Evolutionary conservation across 2,888 invertebrate genomes (phyloP).

Genomic region (Brachyptera risi): DNA sequence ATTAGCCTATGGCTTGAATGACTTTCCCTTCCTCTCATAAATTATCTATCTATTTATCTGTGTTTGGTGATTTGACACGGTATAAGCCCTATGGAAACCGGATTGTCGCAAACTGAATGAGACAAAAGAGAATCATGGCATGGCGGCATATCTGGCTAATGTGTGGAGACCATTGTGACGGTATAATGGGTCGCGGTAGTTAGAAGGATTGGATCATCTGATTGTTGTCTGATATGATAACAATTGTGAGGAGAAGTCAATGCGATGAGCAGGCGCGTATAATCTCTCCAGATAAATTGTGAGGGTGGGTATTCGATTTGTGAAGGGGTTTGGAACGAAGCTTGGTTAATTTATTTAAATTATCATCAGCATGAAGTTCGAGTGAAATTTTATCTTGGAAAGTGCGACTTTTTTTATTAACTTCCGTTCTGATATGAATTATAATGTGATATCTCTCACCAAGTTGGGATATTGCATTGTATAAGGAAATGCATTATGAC

Average conservation of each 20-base stretch:
- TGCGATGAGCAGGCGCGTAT: too few species aligned
- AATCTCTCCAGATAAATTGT: too few species aligned
- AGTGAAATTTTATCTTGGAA: too few species aligned
- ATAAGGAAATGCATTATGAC: too few species aligned
- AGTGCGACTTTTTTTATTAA: too few species aligned
- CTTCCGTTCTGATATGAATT: too few species aligned
- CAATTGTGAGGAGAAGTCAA: conserved; percentile 1
- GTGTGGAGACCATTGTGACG: not conserved
- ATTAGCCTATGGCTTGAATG: not conserved
- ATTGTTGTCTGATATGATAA: conserved; percentile 5
- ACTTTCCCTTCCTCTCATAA: not conserved
- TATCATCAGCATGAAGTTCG: too few species aligned
- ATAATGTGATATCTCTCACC: too few species aligned
- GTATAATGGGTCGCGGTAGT: not conserved
- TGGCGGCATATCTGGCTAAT: not conserved
- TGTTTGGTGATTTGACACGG: conserved; percentile 22
- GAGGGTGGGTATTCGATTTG: too few species aligned
- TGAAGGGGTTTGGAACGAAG: too few species aligned
- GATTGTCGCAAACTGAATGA: conserved; percentile 24
- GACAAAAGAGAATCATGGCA: conserved; percentile 22
- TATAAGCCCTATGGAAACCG: conserved; percentile 27
- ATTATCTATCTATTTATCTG: conserved; percentile 14
- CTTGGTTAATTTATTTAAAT: too few species aligned
- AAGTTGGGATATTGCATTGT: too few species aligned
- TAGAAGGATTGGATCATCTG: not conserved